Base-by-base conservation (phyloP, 2,888 invertebrate species). In the Callyntrura guangdongensis region DNA sequence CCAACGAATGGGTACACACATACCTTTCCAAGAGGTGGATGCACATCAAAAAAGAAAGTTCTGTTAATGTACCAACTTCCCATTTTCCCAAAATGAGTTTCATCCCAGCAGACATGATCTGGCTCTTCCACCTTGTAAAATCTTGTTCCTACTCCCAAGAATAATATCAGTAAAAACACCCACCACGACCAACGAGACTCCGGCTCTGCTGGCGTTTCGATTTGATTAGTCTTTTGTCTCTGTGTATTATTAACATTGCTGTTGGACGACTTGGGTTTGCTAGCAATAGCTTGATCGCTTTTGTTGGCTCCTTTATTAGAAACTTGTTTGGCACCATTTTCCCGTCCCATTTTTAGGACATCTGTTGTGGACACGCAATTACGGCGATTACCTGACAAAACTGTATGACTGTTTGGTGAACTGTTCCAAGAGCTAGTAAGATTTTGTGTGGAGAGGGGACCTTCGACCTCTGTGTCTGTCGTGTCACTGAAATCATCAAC, bases 81-180 rank as follows among this genome's bases (percentile, higher is more conserved):
- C 98, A 99, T 99, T 96, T 99, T 99, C 0, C 99, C 99, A 96
- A 99, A 99, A 96, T 99, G 99, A 45, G 99, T 99, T 96, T 99
- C 99, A 96, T 99, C 99, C 98, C 98, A 98, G 95, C 99, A 99
- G 36, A 99, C 97, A 96, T 99, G 99, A 95, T 98, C 97, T 1
- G 99, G 99, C 94, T 98, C 97, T 25, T 97, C 96, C 61, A 99
- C 97, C 96, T 98, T 98, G 94, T 98, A 97, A 95, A 97, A 98
- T 94, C 99, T 96, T 11, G 98, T 98, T 47, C 96, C 95, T 93
- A 97, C 95, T 49, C 98, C 97, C 74, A 97, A 95, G 36, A 96
- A 94, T 93, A 97, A 95, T 90, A 98, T 95, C 49, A 96, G 93
- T 45, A 95, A 95, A 95, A 98, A 97, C 61, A 96, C 95, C 0